A percentile compares a stretch with the other conserved stretches of the same genome.
These are phyloP conservation scores for Lordiphosa fenestrarum DNA, from an alignment of 2,888 invertebrate genomes.

Conservation along the genomic window DNA sequence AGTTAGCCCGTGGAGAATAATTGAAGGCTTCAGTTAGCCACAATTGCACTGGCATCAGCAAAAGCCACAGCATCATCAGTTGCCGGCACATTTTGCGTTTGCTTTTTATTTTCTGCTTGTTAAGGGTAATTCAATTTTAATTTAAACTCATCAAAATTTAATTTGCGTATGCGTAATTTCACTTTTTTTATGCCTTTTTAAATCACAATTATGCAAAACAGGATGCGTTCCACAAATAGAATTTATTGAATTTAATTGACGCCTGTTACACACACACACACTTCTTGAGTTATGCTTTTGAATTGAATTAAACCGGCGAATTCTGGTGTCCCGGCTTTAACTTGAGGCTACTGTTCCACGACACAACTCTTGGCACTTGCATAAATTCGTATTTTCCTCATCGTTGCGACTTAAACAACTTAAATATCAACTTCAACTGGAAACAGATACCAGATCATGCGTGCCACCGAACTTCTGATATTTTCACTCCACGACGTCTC, in stretches of 20 bases:
- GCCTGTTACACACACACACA: constrained; percentile 25
- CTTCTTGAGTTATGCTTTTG: constrained; percentile 1
- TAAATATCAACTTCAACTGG: not conserved
- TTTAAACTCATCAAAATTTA: constrained; percentile 40
- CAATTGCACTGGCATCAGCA: not conserved
- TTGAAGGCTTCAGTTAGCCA: constrained; percentile 62
- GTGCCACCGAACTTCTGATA: constrained; percentile 26
- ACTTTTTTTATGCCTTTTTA: constrained; percentile 41
- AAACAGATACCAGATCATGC: constrained; percentile 9
- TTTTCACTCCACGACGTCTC: constrained; percentile 45
- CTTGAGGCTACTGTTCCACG: too few relatives aligned
- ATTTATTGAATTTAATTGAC: constrained; percentile 53
- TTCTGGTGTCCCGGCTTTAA: constrained; percentile 6
- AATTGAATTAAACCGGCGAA: constrained; percentile 1
- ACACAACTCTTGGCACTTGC: too few relatives aligned
- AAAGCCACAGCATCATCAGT: constrained; percentile 12
- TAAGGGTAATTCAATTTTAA: constrained; percentile 34
- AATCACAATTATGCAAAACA: constrained; percentile 57
- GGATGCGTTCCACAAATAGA: constrained; percentile 31
- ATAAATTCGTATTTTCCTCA: constrained; percentile 3
- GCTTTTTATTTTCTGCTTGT: constrained; percentile 7
- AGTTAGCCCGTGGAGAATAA: constrained; percentile 74
- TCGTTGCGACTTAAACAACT: constrained; percentile 13
- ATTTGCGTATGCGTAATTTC: constrained; percentile 49
- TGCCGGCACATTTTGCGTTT: constrained; percentile 27